Evolutionary conservation across 2,113 vertebrate genomes (phyloP), one percentile per base, ranked within the genome.

Genomic region (Corythornis madagascariensis): DNA sequence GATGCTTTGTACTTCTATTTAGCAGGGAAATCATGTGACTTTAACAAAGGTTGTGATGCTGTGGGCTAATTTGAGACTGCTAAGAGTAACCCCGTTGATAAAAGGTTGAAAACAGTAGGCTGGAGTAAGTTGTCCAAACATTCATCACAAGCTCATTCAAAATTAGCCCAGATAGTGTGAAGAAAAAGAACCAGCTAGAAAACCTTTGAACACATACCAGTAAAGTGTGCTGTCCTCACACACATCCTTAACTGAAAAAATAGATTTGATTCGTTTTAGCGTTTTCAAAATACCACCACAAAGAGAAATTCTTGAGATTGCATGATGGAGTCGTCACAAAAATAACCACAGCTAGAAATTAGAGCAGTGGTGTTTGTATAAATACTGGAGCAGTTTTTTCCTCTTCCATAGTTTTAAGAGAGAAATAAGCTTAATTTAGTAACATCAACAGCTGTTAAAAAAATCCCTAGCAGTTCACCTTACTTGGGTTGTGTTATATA

Each of bases 351-450:
- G 74, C 52, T 45, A 82, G 43, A 70, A 89, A 77, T 91, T 11
- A 67, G 16, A 63, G 56, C 13, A 7, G 40, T 35, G 40, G 40
- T 45, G 67, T 87, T 92, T 93, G 53, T 33, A 48, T 77, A 83
- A 89, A 74, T 64, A 50, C n/a, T n/a, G 69, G 72, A 35, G 42
- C 71, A 57, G 40, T 11, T 89, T 93, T 93, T 92, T 56, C 56
- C 69, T 89, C 79, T 92, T 83, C 53, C 72, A 21, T 50, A 61
- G 16, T 88, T 94, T 91, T 92, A 73, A 83, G 5, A 45, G 72
- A 94, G 48, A 93, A 95, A 88, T 93, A 77, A 83, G 70, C 86
- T 90, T 83, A 71, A 88, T 89, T 95, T 88, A 93, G 87, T 65
- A 93, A 93, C 14, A 3, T 53, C 87, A 94, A 65, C 61, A 86